Conservation (phyloP, 1,140 invertebrate species). For the Apis dorsata region DNA sequence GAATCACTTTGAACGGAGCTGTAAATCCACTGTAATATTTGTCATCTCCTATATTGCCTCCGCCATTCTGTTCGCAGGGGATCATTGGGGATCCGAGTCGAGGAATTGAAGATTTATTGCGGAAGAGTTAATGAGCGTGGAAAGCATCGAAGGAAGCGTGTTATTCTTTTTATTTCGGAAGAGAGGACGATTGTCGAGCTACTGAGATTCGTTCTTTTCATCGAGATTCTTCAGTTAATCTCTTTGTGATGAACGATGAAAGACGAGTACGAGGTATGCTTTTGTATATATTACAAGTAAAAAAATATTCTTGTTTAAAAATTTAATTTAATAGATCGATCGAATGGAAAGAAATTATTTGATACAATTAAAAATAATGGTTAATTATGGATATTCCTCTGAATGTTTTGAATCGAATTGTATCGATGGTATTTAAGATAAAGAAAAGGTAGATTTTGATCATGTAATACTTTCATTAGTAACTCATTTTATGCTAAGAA, state of each 20-base stretch:
- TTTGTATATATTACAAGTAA: no score
- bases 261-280: no score
- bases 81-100: neutral
- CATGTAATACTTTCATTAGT: neutral
- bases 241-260: no score
- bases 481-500: neutral
- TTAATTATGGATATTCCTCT: neutral
- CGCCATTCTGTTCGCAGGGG: neutral
- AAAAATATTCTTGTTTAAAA: no score
- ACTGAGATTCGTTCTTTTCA: no score
- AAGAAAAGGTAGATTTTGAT: neutral
- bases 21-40: slow-evolving; percentile 34
- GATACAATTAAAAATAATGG: no score
- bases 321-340: no score
- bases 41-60: no score
- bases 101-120: slow-evolving; percentile 16
- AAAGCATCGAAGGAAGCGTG: neutral
- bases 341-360: no score
- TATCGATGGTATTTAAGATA: neutral
- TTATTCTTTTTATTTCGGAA: neutral
- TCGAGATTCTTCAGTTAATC: no score
- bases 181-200: no score
- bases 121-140: neutral
- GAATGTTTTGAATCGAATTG: neutral
- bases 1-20: slow-evolving; percentile 8